A percentile compares a stretch with the other conserved stretches of the same genome.
Evolutionary conservation across 2,888 invertebrate species (phyloP).

Genomic region (Salpingus planirostris): DNA sequence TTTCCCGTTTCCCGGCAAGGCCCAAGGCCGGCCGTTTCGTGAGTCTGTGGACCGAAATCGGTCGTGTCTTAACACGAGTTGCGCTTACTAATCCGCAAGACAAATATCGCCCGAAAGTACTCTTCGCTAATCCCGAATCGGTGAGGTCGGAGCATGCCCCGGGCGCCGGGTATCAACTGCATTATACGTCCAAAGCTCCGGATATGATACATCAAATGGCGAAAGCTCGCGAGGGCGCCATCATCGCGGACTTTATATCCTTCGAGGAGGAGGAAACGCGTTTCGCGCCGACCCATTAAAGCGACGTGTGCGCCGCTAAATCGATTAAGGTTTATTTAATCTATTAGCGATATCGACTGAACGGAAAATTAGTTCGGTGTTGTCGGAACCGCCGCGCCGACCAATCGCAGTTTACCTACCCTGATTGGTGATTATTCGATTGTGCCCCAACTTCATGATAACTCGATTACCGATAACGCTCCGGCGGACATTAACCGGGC

Average conservation of each 20-base stretch:
- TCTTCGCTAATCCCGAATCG: constrained; percentile 15
- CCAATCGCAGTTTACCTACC: too few species aligned
- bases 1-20: constrained; percentile 2
- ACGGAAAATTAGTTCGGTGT: constrained; percentile 11
- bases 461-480: too few species aligned
- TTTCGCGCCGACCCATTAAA: constrained; percentile 17
- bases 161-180: constrained; percentile 3
- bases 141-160: constrained; percentile 4
- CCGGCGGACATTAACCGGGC: too few species aligned
- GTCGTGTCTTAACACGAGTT: constrained; percentile 15
- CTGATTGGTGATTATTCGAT: too few species aligned
- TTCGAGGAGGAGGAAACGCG: constrained; percentile 8
- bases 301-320: constrained; percentile 18
- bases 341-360: constrained; percentile 17
- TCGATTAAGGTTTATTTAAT: constrained; percentile 22
- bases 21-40: too few species aligned
- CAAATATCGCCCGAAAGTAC: constrained; percentile 19
- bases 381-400: too few species aligned
- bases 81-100: constrained; percentile 18
- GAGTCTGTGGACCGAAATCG: constrained; percentile 10
- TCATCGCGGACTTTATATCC: constrained; percentile 12
- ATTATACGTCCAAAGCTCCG: constrained; percentile 7
- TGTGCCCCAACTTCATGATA: too few species aligned
- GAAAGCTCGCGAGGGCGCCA: constrained; percentile 5
- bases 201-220: constrained; percentile 11